phyloP scores from a whole-genome alignment of 2,888 invertebrate species.

The Marasmarcha lunaedactyla region DNA sequence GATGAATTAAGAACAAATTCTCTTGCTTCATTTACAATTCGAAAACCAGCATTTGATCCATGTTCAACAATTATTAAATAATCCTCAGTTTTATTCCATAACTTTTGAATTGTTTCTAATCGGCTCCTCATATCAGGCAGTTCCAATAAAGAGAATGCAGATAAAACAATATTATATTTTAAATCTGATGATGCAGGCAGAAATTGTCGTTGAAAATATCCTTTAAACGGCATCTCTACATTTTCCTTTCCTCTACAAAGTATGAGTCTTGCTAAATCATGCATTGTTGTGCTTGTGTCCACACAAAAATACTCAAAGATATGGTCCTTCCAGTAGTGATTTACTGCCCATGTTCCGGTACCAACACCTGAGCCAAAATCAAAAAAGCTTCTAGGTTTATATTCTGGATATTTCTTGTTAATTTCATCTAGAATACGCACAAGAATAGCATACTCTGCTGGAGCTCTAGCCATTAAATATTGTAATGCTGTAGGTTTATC shows the following conservation, averaged over 20 bases:
- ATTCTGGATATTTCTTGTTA: conserved; percentile 70
- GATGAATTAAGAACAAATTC: conserved; percentile 78
- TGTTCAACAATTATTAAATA: conserved; percentile 88
- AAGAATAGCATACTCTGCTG: conserved; percentile 82
- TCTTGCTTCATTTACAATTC: conserved; percentile 85
- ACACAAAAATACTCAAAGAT: conserved; percentile 89
- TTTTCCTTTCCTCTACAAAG: conserved; percentile 75
- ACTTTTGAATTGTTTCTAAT: conserved; percentile 76
- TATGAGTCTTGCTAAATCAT: conserved; percentile 81
- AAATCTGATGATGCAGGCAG: conserved; percentile 74
- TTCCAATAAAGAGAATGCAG: conserved; percentile 86
- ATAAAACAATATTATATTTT: conserved; percentile 83
- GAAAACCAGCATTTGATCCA: conserved; percentile 85
- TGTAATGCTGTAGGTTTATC: conserved; percentile 73
- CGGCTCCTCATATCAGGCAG: conserved; percentile 75
- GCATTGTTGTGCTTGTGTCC: conserved; percentile 85
- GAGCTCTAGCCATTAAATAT: conserved; percentile 78
- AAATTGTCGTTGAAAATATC: conserved; percentile 83
- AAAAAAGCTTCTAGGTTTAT: conserved; percentile 81
- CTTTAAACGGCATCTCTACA: conserved; percentile 67
- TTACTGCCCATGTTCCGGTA: conserved; percentile 87
- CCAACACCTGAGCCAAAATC: conserved; percentile 95
- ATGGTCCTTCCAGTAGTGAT: conserved; percentile 75
- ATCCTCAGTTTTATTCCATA: conserved; percentile 89
- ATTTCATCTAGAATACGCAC: conserved; percentile 82